Evolutionary conservation across 2,888 invertebrate species (phyloP).

Genomic region (Conus canariensis): DNA sequence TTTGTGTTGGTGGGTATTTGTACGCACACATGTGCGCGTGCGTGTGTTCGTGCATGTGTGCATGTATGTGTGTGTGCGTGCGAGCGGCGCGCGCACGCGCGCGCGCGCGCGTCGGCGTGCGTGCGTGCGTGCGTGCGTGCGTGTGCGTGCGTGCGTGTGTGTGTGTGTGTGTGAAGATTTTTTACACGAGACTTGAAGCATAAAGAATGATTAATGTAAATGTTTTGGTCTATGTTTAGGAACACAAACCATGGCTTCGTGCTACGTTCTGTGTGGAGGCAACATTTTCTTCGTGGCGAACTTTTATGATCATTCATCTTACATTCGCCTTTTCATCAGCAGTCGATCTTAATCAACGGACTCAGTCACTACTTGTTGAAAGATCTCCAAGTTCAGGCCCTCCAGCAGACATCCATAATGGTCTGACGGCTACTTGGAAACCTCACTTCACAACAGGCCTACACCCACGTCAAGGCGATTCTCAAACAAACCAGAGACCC

Average conservation of each 20-base stretch:
- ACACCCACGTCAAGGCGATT: not conserved
- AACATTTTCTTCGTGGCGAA: not conserved
- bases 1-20: too few relatives aligned
- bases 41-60: too few relatives aligned
- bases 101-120: too few relatives aligned
- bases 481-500: not conserved
- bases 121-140: too few relatives aligned
- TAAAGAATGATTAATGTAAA: not conserved
- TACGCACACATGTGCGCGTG: too few relatives aligned
- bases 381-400: not conserved
- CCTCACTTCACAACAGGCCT: not conserved
- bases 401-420: not conserved
- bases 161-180: too few relatives aligned
- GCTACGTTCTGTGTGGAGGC: not conserved
- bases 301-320: not conserved
- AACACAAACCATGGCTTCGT: not conserved
- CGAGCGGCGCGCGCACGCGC: too few relatives aligned
- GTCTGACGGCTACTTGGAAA: not conserved
- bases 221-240: not conserved
- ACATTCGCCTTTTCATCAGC: not conserved
- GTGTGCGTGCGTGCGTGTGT: too few relatives aligned
- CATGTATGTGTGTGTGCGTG: too few relatives aligned
- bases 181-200: too few relatives aligned
- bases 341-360: not conserved
- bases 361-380: not conserved